A percentile compares a stretch with the other conserved stretches of the same genome.
phyloP scores from a whole-genome alignment of 2,113 vertebrate species.

The Hystrix cristata region DNA sequence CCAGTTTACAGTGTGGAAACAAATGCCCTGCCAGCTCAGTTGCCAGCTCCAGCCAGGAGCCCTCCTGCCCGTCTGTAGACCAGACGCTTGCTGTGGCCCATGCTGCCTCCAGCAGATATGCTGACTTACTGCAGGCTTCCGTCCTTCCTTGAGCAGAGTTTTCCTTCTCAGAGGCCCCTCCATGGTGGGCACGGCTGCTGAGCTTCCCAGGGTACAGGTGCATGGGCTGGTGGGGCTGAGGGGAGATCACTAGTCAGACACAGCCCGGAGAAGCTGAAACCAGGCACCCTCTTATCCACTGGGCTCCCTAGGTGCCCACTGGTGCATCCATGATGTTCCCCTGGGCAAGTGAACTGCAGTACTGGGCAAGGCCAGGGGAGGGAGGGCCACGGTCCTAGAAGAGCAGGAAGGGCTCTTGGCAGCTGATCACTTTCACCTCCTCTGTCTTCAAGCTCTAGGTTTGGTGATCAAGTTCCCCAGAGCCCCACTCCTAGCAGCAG shows the following conservation, averaged over 20 bases:
- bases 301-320: not conserved
- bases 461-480: not conserved
- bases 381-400: not conserved
- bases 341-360: not conserved
- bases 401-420: not conserved
- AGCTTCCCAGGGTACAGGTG: slow-evolving; percentile 90
- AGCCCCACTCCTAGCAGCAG: too few relatives aligned
- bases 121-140: slow-evolving; percentile 94
- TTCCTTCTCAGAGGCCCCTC: slow-evolving; percentile 96
- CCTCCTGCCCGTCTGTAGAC: not conserved
- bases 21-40: not conserved
- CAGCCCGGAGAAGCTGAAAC: not conserved
- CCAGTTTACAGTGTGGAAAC: not conserved
- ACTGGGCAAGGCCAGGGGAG: not conserved
- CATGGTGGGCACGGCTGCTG: slow-evolving; percentile 90
- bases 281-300: not conserved
- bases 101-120: fast-evolving
- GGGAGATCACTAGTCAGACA: slow-evolving; percentile 57
- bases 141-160: slow-evolving; percentile 96
- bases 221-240: slow-evolving; percentile 90
- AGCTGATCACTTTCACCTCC: not conserved
- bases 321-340: not conserved
- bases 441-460: too few relatives aligned
- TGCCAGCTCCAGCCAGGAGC: not conserved
- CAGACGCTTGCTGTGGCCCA: not conserved